Percentiles rank a stretch among this genome's conserved stretches.
Evolutionary conservation across 2,113 vertebrate species (phyloP).

Genomic region (Pluvialis apricaria): DNA sequence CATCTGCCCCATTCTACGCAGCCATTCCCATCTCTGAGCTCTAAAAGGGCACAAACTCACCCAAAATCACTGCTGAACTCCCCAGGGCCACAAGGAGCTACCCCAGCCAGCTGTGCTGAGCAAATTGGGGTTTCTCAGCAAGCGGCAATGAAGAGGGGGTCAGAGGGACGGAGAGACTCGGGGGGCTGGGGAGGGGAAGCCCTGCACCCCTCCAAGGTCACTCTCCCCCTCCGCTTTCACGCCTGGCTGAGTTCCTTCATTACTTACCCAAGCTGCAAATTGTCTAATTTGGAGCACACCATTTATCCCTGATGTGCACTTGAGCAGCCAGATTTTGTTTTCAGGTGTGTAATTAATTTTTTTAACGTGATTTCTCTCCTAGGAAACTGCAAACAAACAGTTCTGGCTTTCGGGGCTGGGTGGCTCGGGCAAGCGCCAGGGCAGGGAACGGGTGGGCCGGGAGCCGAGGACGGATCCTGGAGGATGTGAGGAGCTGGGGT

Average conservation of each 20-base stretch:
- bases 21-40: accelerated
- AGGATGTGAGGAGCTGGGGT: background rate
- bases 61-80: background rate
- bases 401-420: conserved; percentile 8
- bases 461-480: background rate
- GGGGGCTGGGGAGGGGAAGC: background rate
- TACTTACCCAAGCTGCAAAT: conserved; percentile 64
- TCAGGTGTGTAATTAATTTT: conserved; percentile 74
- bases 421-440: background rate
- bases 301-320: conserved; percentile 70
- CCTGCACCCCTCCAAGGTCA: background rate
- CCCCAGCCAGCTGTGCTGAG: background rate
- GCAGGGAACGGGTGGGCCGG: background rate
- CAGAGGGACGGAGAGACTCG: background rate
- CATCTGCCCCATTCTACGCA: background rate
- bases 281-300: conserved; percentile 60
- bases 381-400: conserved; percentile 65
- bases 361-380: conserved; percentile 67
- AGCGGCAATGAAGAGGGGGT: background rate
- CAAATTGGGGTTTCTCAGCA: background rate
- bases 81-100: background rate
- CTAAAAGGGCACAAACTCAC: background rate
- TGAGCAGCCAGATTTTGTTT: conserved; percentile 70
- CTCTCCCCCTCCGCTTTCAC: background rate
- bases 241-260: conserved; percentile 7